Base-by-base conservation (phyloP, 2,113 vertebrate genomes). In the Romanogobio albipinnatus region DNA sequence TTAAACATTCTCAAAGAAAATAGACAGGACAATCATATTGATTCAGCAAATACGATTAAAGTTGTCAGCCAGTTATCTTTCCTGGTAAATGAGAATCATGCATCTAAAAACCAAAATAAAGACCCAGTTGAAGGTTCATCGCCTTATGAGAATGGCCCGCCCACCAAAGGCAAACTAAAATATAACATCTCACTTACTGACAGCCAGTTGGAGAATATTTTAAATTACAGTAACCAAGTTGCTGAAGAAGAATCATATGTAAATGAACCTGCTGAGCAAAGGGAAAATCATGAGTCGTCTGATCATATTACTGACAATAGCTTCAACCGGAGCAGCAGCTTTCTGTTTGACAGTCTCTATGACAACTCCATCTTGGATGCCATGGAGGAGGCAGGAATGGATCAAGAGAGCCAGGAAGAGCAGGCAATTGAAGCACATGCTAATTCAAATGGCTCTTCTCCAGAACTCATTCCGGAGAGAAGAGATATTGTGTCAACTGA, bases 271-370 rank as follows among this genome's bases (percentile, higher is more conserved):
- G 59, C 80, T 17, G 53, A 29, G n/a, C 61, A 70, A n/a, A 58
- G 47, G 4, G 26, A 47, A 49, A 61, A 82, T 49, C 71, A 73
- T n/a, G 49, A 47, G 14, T 36, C 49, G 19, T 26, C 24, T 17
- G 3, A 36, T 79, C 61, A 26, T 11, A 73, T 79, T 71, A 68
- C 86, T 5, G 94, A 95, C 86, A 95, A 91, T 61, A 96, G 95
- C 86, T 89, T 95, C 19, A 96, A 99, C 90, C 91, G 95, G 86
- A 99, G 97, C 87, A 94, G 95, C 75, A 95, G 94, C 91, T 96
- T 99, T 88, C 90, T 99, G 4, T 99, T 99, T 83, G 96, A 98
- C 86, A 97, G 97, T 91, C 95, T 98, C 80, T 93, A 90, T 84
- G 94, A 96, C 79, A 93, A 91, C 84, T 92, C 93, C 78, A 86